These are phyloP conservation scores for Gallinago media DNA, from an alignment of 2,113 vertebrate species.

Conservation along the genomic window DNA sequence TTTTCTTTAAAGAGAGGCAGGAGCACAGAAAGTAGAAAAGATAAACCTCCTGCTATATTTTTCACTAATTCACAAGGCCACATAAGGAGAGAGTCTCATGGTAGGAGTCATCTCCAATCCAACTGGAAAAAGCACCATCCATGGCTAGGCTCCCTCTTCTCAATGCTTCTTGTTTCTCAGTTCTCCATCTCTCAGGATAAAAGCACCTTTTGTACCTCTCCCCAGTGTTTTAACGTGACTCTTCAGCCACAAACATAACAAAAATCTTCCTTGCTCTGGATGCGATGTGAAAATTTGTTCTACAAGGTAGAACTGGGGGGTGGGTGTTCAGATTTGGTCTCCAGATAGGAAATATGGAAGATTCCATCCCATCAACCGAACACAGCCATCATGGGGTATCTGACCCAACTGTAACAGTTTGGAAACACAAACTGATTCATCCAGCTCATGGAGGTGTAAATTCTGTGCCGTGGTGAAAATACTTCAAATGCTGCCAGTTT, in stretches of 20 bases:
- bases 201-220: background rate
- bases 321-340: background rate
- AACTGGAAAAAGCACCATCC: background rate
- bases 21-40: background rate
- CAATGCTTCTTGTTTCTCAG: background rate
- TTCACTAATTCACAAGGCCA: background rate
- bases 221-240: fast-evolving
- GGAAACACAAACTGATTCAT: background rate
- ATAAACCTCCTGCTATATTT: background rate
- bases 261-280: background rate
- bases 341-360: background rate
- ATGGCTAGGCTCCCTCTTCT: background rate
- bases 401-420: background rate
- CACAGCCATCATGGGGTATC: fast-evolving
- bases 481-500: background rate
- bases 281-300: background rate
- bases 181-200: background rate
- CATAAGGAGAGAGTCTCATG: background rate
- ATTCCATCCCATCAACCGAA: fast-evolving
- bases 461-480: background rate
- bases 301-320: fast-evolving
- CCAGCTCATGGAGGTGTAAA: fast-evolving
- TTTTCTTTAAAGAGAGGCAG: background rate
- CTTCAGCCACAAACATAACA: background rate
- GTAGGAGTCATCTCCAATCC: background rate